Evolutionary conservation across 2,113 vertebrate species (phyloP), one percentile per base, ranked within the genome.

Genomic region (Eleginops maclovinus): DNA sequence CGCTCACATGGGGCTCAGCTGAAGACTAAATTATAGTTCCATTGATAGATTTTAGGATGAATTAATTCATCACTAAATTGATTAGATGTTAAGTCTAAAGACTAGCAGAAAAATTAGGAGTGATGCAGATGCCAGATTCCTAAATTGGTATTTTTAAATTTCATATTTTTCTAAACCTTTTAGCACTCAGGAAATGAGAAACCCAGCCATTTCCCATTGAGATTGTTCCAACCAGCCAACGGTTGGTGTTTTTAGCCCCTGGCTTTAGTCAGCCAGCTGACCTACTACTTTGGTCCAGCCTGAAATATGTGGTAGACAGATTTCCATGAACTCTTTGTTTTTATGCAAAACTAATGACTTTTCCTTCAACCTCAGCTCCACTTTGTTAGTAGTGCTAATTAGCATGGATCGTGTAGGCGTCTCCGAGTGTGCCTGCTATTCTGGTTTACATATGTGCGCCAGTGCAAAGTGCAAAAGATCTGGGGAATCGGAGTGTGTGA

Each of bases 41-140:
- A 17, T 54, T 54, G 14, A 68, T 73, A 49, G 19, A 22, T 53
- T 73, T 59, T 10, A 59, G 19, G n/a, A 46, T 56, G 16, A 44
- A 28, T 22, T 11, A 72, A 66, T 67, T 2, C 19, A 21, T 40
- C 9, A 53, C 22, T 44, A 22, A 22, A 50, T 12, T 4, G 1
- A 26, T 68, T 75, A 31, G 12, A 47, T 36, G 8, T 49, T 26
- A 10, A 26, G 16, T 24, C 14, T 15, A 16, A 14, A 31, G 9
- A 49, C 41, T 41, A 8, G 24, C 2, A 41, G 19, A 66, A 54
- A 59, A 44, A 28, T 40, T 19, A 26, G 24, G 13, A 43, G 26
- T 43, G 7, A 26, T 67, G 3, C 13, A 60, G 28, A 44, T 15
- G 8, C 2, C 2, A 44, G 15, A 26, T 40, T 8, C 2, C 13